These are phyloP conservation scores for Passerina amoena DNA, from an alignment of 2,113 vertebrate species.

Conservation along the genomic window DNA sequence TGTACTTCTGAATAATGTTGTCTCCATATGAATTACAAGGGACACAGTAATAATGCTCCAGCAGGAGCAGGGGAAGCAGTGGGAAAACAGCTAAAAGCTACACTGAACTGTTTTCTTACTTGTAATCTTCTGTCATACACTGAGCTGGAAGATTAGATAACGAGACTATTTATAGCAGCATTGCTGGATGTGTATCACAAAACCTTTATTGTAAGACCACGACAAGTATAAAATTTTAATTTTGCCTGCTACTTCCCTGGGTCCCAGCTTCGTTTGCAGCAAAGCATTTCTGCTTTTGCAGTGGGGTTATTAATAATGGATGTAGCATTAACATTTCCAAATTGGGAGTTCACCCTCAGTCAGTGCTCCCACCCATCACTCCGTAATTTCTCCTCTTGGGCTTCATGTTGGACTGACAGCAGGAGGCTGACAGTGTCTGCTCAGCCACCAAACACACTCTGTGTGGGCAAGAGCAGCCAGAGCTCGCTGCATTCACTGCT, in stretches of 20 bases:
- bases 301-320: background rate
- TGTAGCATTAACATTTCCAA: background rate
- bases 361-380: background rate
- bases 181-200: constrained; percentile 27
- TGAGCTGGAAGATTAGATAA: constrained; percentile 54
- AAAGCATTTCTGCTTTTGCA: background rate
- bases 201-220: constrained; percentile 19
- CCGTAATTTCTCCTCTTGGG: background rate
- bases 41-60: background rate
- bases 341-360: background rate
- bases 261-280: background rate
- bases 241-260: background rate
- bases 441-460: background rate
- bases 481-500: background rate
- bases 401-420: background rate
- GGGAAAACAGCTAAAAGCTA: constrained; percentile 57
- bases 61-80: constrained; percentile 27
- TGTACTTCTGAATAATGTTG: constrained; percentile 50
- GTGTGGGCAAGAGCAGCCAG: background rate
- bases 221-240: constrained; percentile 35
- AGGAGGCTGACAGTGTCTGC: background rate
- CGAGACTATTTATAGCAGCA: constrained; percentile 32
- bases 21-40: constrained; percentile 42
- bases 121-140: constrained; percentile 38
- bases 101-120: constrained; percentile 36